Evolutionary conservation across 2,888 invertebrate species (phyloP).

Genomic region (Crematogaster levior): DNA sequence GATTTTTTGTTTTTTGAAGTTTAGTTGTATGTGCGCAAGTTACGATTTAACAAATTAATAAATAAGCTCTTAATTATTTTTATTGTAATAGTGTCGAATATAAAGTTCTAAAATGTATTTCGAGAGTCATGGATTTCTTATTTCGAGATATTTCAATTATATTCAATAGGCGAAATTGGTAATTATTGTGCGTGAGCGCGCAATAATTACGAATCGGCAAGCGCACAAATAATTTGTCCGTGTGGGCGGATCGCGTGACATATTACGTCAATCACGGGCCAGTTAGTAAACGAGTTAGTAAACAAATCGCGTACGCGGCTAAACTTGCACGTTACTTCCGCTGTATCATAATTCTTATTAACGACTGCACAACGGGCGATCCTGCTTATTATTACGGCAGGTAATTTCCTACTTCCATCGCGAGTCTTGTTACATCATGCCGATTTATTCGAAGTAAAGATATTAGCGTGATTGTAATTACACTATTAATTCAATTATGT

Average conservation of each 20-base stretch:
- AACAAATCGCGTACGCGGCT: not conserved
- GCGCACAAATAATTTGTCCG: conserved; percentile 1
- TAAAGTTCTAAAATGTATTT: not conserved
- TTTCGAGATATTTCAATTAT: not conserved
- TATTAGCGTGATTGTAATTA: not conserved
- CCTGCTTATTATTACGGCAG: not conserved
- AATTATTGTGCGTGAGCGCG: not conserved
- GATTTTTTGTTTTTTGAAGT: not conserved
- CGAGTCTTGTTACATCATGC: conserved; percentile 5
- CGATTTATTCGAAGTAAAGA: not conserved
- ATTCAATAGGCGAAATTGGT: not conserved
- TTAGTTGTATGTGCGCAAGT: not conserved
- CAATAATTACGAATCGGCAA: not conserved
- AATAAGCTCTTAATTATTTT: not conserved
- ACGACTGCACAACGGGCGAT: not conserved
- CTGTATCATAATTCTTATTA: not conserved
- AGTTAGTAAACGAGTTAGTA: not conserved
- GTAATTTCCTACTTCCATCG: conserved; percentile 1
- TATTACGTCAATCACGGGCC: not conserved
- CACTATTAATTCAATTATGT: conserved; percentile 4
- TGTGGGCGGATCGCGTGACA: not conserved
- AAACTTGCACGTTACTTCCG: conserved; percentile 1
- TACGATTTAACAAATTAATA: not conserved
- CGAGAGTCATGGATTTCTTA: not conserved
- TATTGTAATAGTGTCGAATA: not conserved